Evolutionary conservation across 1,140 invertebrate genomes (phyloP).

Genomic region (Bombus pyrosoma): DNA sequence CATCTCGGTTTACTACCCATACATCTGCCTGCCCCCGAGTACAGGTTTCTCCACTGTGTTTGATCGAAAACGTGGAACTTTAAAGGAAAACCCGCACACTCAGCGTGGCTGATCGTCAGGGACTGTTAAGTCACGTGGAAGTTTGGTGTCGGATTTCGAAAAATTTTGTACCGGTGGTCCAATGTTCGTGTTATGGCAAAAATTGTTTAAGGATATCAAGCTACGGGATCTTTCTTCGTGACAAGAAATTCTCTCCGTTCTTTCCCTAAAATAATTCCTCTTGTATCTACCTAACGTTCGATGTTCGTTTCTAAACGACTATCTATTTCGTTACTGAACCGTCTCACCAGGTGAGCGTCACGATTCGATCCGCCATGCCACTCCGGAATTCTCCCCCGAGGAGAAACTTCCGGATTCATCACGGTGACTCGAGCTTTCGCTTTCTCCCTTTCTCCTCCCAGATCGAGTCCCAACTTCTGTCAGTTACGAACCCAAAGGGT

Average conservation of each 20-base stretch:
- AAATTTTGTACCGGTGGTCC: constrained; percentile 54
- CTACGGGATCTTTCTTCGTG: background rate
- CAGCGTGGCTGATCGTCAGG: background rate
- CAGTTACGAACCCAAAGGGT: constrained; percentile 18
- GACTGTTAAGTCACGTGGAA: constrained; percentile 49
- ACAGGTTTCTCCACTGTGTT: constrained; percentile 29
- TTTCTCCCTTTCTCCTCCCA: constrained; percentile 40
- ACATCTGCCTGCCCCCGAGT: constrained; percentile 34
- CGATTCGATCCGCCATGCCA: constrained; percentile 59
- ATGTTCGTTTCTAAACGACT: background rate
- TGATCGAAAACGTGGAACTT: constrained; percentile 45
- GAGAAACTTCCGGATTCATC: constrained; percentile 61
- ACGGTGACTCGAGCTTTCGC: constrained; percentile 55
- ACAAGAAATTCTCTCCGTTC: background rate
- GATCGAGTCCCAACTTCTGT: background rate
- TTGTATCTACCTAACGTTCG: background rate
- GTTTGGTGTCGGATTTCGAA: constrained; percentile 54
- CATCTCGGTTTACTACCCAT: constrained; percentile 60
- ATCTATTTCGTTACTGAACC: background rate
- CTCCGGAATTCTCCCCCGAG: constrained; percentile 53
- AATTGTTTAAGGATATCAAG: background rate
- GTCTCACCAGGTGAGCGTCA: constrained; percentile 43
- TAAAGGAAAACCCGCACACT: constrained; percentile 29
- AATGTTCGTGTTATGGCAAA: background rate
- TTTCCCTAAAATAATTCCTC: background rate